Base-by-base conservation (phyloP, 2,113 vertebrate species). In the Tetrax tetrax region DNA sequence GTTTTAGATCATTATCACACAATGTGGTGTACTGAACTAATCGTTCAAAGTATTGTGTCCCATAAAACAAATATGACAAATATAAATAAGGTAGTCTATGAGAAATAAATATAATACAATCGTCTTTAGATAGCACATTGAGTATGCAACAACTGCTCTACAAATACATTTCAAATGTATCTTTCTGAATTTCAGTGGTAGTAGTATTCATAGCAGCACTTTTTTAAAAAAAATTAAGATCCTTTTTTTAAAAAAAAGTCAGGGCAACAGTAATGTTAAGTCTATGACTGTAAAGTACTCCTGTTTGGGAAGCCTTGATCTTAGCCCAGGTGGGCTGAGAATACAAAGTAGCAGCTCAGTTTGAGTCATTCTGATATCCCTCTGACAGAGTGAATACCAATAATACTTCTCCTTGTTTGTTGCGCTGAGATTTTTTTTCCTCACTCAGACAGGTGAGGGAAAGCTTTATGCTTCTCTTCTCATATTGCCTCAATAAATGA, bases 361-460 rank as follows among this genome's bases (percentile, higher is more conserved):
- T 70, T 81, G 64, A 95, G 59, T 74, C 87, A 91, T 83, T 89
- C 80, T 72, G 83, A 94, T 88, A 90, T 64, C 57, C 28, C 21
- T 82, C 92, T 90, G 87, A 85, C 33, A 68, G 63, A 37, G 11
- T 71, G 75, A 95, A 94, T 85, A 78, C 61, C 43, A 82, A 90
- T 75, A 78, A 48, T n/a, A 43, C 14, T 47, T 75, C 37, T 86
- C 56, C 38, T 81, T 77, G 29, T 29, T 82, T 78, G 29, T 35
- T 85, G 25, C 22, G 59, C 48, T 69, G 61, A 64, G n/a, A 35
- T 35, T 35, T 68, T 41, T 81, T 88, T 37, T 35, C 15, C 38
- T 78, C 43, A 51, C 15, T 85, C 56, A 78, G 74, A 70, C 20
- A 71, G 71, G 56, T 21, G 25, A 79, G 11, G 24, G 53, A 76